Base-by-base conservation (phyloP, 1,140 invertebrate genomes). In the Aplysia californica region DNA sequence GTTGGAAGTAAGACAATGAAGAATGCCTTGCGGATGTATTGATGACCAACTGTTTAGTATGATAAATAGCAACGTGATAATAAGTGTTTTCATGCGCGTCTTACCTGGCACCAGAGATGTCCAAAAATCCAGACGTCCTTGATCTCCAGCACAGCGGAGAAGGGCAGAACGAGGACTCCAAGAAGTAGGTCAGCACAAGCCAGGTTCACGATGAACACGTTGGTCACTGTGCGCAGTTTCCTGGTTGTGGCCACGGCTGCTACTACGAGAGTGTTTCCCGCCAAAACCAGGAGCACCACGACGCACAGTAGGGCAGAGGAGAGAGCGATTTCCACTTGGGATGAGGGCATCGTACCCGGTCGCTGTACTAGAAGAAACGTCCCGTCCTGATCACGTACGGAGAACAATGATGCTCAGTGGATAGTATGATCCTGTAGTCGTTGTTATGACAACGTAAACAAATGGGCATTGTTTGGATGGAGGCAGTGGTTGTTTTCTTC, bases 151-250 rank as follows among this genome's bases (percentile, higher is more conserved):
- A 90, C 87, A 1, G 91, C 79, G 69, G 91, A 90, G 21, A 91
- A 86, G 90, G 91, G 91, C 88, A 91, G 91, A 44, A 90, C 91
- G 23, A 88, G 87, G 4, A 89, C n/a, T 0, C 88, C 88, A n/a
- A 91, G 76, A 10, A 99, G 89, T 36, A 99, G 92, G 88, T 99
- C 97, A 0, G 96, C 97, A 50, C 98, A 91, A 3, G 97, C 96
- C 83, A 99, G 91, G 86, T 94, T 96, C 87, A 97, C 96, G 55
- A 98, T 92, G 86, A 98, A 97, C 83, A 95, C 97, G 87, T 98
- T 98, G 61, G 92, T 93, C 6, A 84, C 85, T 55, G 83, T 86
- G 72, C 84, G 73, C 56, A 87, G 79, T 64, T 79, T 82, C 50
- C 81, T 80, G 56, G 80, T 81, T 31, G 74, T 58, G 10, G 36